Conservation (phyloP, 2,113 vertebrate species). For the Callocephalon fimbriatum region DNA sequence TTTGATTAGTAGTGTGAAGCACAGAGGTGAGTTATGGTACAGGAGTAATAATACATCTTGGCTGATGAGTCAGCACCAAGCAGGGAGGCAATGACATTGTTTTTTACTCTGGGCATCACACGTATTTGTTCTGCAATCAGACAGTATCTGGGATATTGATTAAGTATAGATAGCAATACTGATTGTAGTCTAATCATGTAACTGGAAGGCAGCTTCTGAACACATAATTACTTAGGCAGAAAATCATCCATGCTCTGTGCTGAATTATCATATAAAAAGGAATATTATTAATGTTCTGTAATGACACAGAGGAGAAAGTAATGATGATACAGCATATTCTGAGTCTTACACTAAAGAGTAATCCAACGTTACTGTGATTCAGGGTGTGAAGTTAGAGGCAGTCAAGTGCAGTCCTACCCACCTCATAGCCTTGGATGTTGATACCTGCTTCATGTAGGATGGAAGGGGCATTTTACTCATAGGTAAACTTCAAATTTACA, state of each 20-base stretch:
- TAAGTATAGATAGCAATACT: not conserved
- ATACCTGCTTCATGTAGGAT: not conserved
- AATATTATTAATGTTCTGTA: not conserved
- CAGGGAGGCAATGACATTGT: not conserved
- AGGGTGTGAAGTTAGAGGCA: not conserved
- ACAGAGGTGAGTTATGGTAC: not conserved
- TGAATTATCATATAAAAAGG: not conserved
- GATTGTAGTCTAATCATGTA: not conserved
- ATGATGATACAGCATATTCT: not conserved
- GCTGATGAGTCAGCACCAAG: not conserved
- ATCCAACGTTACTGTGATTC: not conserved
- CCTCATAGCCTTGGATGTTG: not conserved
- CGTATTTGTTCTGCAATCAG: not conserved
- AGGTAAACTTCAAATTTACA: not conserved
- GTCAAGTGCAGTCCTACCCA: not conserved
- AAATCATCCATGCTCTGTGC: not conserved
- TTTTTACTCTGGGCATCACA: not conserved
- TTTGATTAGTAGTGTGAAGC: not conserved
- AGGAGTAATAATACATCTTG: not conserved
- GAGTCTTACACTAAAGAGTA: not conserved
- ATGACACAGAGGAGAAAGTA: not conserved
- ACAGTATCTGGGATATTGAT: not conserved
- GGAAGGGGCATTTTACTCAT: not conserved
- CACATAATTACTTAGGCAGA: not conserved
- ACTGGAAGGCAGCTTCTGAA: not conserved